These are phyloP conservation scores for Zelostemma sp. DNA, from an alignment of 1,140 invertebrate genomes.

Conservation along the genomic window DNA sequence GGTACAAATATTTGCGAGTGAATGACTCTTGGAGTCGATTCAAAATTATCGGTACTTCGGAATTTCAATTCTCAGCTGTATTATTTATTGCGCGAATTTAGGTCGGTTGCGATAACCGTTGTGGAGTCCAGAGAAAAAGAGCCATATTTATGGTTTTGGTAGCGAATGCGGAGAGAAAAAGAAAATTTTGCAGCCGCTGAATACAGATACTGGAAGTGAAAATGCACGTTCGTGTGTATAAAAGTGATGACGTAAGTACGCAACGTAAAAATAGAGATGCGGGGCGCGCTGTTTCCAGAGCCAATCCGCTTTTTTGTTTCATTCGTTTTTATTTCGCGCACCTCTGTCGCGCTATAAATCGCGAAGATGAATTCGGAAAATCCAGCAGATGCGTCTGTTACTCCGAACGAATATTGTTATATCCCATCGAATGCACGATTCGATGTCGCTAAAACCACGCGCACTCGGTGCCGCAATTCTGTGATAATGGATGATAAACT, in stretches of 20 bases:
- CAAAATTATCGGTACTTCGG: background rate
- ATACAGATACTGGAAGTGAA: slow-evolving; percentile 18
- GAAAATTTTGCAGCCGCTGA: slow-evolving; percentile 14
- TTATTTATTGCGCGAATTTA: background rate
- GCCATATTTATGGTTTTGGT: slow-evolving; percentile 21
- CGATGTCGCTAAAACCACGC: too few relatives aligned
- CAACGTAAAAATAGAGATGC: slow-evolving; percentile 20
- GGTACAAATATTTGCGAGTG: background rate
- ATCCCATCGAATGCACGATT: too few relatives aligned
- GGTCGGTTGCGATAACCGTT: background rate
- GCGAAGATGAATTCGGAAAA: background rate
- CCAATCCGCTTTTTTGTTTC: slow-evolving; percentile 23
- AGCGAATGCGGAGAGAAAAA: slow-evolving; percentile 17
- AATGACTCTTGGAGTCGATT: background rate
- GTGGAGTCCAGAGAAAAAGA: slow-evolving; percentile 2
- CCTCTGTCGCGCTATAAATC: background rate
- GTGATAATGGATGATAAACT: too few relatives aligned
- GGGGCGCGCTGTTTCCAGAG: slow-evolving; percentile 17
- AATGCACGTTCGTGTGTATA: slow-evolving; percentile 1
- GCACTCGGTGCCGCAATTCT: too few relatives aligned
- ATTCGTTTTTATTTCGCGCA: slow-evolving; percentile 7
- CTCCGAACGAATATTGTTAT: too few relatives aligned
- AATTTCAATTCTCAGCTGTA: background rate
- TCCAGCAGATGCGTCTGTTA: background rate
- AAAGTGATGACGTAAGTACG: slow-evolving; percentile 26